phyloP scores from a whole-genome alignment of 2,113 vertebrate genomes.

The Cairina moschata region DNA sequence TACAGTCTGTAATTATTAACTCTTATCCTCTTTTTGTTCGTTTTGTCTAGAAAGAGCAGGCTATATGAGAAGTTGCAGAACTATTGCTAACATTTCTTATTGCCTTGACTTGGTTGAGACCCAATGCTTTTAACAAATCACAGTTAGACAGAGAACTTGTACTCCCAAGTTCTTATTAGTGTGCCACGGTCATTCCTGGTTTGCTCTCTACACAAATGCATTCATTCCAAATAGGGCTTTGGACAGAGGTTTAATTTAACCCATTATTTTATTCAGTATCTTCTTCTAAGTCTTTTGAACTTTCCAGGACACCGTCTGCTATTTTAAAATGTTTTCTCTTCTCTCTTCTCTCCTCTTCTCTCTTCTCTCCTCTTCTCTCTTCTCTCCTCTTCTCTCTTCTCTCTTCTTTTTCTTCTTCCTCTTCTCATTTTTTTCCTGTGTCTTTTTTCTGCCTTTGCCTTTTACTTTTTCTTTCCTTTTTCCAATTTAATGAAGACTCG shows the following conservation, averaged over 20 bases:
- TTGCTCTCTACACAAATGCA: neutral
- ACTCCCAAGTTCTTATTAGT: neutral
- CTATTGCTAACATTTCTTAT: neutral
- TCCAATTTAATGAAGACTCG: neutral
- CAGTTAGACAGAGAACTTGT: constrained; percentile 15
- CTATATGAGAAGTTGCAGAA: neutral
- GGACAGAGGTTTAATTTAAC: neutral
- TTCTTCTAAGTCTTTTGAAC: neutral
- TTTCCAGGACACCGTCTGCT: neutral
- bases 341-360: no score
- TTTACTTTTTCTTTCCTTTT: neutral
- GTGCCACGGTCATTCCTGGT: neutral
- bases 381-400: neutral
- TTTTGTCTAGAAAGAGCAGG: neutral
- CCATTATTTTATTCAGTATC: neutral
- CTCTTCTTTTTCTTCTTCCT: neutral
- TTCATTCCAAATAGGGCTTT: neutral
- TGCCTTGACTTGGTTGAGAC: neutral
- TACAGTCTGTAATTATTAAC: neutral
- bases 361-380: neutral
- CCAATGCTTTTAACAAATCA: neutral
- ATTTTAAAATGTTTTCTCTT: neutral
- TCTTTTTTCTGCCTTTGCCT: neutral
- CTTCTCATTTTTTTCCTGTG: neutral
- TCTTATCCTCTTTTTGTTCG: neutral